Conservation (phyloP, 2,888 invertebrate species). For the Cheilosia pagana region DNA sequence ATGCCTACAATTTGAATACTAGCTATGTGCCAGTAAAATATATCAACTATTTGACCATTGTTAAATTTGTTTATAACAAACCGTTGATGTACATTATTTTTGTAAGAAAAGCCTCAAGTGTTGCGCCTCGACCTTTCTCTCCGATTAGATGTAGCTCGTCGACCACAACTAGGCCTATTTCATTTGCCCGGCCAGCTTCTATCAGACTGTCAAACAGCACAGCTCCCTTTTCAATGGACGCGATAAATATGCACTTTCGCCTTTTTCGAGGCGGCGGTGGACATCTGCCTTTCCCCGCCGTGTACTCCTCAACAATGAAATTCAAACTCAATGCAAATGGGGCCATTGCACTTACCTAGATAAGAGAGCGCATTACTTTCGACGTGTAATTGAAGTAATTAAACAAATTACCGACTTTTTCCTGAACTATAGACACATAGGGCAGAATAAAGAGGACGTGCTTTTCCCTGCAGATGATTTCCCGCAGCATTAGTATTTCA, state of each 20-base stretch:
- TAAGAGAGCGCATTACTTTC: background rate
- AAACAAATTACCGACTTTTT: conserved; percentile 88
- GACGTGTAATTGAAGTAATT: background rate
- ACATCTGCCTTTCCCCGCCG: conserved; percentile 94
- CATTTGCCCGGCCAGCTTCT: conserved; percentile 89
- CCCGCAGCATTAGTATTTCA: conserved; percentile 95
- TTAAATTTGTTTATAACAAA: conserved; percentile 80
- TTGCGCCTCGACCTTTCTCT: conserved; percentile 92
- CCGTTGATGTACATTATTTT: conserved; percentile 90
- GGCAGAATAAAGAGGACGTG: conserved; percentile 96
- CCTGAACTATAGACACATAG: conserved; percentile 98
- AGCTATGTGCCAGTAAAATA: conserved; percentile 81
- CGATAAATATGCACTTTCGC: conserved; percentile 93
- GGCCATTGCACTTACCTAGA: conserved; percentile 85
- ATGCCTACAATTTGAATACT: conserved; percentile 95
- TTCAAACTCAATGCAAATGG: conserved; percentile 94
- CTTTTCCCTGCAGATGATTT: conserved; percentile 90
- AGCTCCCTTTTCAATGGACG: conserved; percentile 97
- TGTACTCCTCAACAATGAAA: conserved; percentile 97
- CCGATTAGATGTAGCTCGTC: conserved; percentile 98
- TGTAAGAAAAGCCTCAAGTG: conserved; percentile 92
- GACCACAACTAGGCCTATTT: conserved; percentile 91
- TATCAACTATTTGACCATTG: background rate
- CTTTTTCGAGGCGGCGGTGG: conserved; percentile 90
- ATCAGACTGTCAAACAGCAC: conserved; percentile 93